phyloP scores from a whole-genome alignment of 2,888 invertebrate species.

The Agrochola macilenta region DNA sequence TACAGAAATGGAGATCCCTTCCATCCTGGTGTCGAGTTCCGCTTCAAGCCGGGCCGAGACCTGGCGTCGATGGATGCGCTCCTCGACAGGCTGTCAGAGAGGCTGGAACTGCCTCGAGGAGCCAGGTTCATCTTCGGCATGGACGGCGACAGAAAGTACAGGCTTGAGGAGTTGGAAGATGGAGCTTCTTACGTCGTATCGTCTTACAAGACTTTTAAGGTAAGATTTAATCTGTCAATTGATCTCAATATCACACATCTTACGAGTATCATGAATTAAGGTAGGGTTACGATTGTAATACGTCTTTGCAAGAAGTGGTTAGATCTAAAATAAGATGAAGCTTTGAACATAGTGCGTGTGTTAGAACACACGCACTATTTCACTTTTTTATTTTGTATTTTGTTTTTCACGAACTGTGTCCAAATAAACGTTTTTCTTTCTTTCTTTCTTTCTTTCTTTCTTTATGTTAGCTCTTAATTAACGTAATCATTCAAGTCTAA shows the following conservation, averaged over 20 bases:
- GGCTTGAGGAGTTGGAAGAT: slow-evolving; percentile 96
- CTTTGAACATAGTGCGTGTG: slow-evolving; percentile 5
- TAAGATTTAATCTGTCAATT: slow-evolving; percentile 74
- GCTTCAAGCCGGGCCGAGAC: slow-evolving; percentile 96
- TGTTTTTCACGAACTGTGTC: no score
- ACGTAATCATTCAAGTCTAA: slow-evolving; percentile 11
- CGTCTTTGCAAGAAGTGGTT: no score
- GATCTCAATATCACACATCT: not conserved
- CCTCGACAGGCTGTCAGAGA: slow-evolving; percentile 95
- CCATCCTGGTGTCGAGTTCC: slow-evolving; percentile 96
- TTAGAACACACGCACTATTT: no score
- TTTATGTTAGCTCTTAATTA: not conserved
- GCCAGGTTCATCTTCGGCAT: slow-evolving; percentile 97
- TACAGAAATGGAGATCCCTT: slow-evolving; percentile 98
- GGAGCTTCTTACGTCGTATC: slow-evolving; percentile 98
- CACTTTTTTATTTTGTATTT: no score
- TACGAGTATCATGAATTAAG: not conserved
- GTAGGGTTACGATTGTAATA: not conserved
- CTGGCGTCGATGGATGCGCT: slow-evolving; percentile 96
- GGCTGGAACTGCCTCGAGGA: slow-evolving; percentile 96
- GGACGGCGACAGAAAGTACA: slow-evolving; percentile 96
- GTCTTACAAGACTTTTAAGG: slow-evolving; percentile 97
- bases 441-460: no score
- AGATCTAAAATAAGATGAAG: not conserved
- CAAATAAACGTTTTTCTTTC: no score